Percentiles rank a stretch among this genome's conserved stretches.
Evolutionary conservation across 2,797 vertebrate genomes (phyloP).

Genomic region (Balearica regulorum): DNA sequence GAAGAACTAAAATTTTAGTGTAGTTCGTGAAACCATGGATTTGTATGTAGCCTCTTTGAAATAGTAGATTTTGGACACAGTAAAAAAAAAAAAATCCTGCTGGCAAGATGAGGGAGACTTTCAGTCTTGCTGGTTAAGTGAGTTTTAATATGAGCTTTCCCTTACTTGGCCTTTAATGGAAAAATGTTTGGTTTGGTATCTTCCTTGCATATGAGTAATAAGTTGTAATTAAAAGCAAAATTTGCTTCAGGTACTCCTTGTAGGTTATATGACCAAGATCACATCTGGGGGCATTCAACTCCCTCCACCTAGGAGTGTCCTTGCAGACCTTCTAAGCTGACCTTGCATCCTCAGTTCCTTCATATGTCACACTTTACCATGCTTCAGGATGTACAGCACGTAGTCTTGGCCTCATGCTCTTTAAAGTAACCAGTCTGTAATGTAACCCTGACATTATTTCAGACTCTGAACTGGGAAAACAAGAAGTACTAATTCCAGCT

Average conservation of each 20-base stretch:
- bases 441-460: not conserved
- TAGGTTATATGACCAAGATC: not conserved
- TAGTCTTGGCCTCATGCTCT: not conserved
- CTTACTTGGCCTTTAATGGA: not conserved
- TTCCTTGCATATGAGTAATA: not conserved
- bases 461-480: not conserved
- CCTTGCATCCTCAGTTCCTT: not conserved
- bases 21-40: not conserved
- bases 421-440: not conserved
- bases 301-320: not conserved
- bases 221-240: not conserved
- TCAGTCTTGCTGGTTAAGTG: not conserved
- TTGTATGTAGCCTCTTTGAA: not conserved
- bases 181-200: not conserved
- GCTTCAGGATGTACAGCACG: not conserved
- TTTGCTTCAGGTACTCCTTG: not conserved
- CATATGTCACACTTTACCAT: rapidly evolving
- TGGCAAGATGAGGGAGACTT: not conserved
- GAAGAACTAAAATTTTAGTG: not conserved
- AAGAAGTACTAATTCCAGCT: not conserved
- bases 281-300: rapidly evolving
- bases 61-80: not conserved
- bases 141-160: not conserved
- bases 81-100: not conserved
- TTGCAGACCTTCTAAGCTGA: not conserved